phyloP scores from a whole-genome alignment of 1,140 invertebrate genomes.

The Drosophila lini region DNA sequence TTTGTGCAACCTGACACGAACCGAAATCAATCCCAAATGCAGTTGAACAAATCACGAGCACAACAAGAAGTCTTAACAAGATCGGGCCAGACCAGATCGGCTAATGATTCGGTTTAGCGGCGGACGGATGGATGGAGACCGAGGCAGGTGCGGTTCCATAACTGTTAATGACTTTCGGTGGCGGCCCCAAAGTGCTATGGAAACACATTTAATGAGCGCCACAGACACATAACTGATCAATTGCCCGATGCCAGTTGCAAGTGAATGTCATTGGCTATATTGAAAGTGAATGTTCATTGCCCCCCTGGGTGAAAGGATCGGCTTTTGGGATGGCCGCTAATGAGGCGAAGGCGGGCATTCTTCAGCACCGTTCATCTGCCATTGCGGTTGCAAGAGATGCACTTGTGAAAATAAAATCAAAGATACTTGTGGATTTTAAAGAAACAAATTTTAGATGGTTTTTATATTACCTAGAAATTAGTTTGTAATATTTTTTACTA shows the following conservation, averaged over 20 bases:
- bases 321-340: constrained; percentile 21
- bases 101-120: constrained; percentile 45
- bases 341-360: constrained; percentile 22
- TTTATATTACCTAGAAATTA: neutral
- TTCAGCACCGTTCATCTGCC: constrained; percentile 34
- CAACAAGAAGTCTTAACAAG: constrained; percentile 44
- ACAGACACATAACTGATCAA: constrained; percentile 31
- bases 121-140: neutral
- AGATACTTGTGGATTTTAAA: neutral
- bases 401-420: constrained; percentile 4
- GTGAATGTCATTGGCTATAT: constrained; percentile 58
- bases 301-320: constrained; percentile 56
- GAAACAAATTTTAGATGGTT: neutral
- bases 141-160: constrained; percentile 55
- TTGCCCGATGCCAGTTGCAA: constrained; percentile 40
- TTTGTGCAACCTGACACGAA: constrained; percentile 45
- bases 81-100: constrained; percentile 27
- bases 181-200: constrained; percentile 60
- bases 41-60: constrained; percentile 71
- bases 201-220: constrained; percentile 64
- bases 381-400: constrained; percentile 18
- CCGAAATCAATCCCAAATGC: constrained; percentile 56
- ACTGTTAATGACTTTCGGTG: constrained; percentile 75
- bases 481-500: neutral
- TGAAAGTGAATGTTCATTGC: constrained; percentile 55